Percentiles rank a stretch among this genome's conserved stretches.
Evolutionary conservation across 2,797 vertebrate species (phyloP).

Genomic region (Protosalanx chinensis): DNA sequence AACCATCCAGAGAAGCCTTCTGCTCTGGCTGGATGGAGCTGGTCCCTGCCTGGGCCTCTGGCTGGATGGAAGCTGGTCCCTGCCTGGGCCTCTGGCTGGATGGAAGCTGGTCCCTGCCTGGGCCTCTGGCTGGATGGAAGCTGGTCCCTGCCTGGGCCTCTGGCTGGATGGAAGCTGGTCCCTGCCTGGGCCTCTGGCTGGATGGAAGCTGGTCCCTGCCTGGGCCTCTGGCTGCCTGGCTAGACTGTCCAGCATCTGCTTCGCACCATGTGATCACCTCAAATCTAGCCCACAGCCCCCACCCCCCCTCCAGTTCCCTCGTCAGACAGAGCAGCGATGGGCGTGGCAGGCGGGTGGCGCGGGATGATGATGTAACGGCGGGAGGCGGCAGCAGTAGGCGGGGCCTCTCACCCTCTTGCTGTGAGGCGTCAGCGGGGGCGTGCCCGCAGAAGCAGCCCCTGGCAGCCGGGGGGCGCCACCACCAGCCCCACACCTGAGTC

Average conservation of each 20-base stretch:
- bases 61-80: neutral
- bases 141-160: too few species aligned
- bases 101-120: neutral
- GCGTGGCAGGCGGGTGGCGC: neutral
- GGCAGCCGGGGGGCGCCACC: conserved; percentile 65
- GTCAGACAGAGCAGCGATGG: conserved; percentile 14
- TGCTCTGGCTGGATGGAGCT: too few species aligned
- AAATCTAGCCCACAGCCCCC: neutral
- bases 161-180: neutral
- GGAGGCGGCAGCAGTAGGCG: conserved; percentile 50
- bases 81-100: neutral
- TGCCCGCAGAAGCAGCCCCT: conserved; percentile 47
- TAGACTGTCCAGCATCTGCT: neutral
- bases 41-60: too few species aligned
- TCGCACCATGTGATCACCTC: neutral
- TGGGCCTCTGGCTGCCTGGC: neutral
- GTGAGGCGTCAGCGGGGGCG: conserved; percentile 58
- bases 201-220: neutral
- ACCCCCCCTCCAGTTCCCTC: neutral
- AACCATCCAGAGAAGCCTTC: neutral
- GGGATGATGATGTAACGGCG: conserved; percentile 30
- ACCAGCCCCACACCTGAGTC: conserved; percentile 63
- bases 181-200: too few species aligned
- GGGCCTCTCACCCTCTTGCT: conserved; percentile 79
- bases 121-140: neutral